These are phyloP conservation scores for Lithodes maja DNA, from an alignment of 2,888 invertebrate species.

Conservation along the genomic window DNA sequence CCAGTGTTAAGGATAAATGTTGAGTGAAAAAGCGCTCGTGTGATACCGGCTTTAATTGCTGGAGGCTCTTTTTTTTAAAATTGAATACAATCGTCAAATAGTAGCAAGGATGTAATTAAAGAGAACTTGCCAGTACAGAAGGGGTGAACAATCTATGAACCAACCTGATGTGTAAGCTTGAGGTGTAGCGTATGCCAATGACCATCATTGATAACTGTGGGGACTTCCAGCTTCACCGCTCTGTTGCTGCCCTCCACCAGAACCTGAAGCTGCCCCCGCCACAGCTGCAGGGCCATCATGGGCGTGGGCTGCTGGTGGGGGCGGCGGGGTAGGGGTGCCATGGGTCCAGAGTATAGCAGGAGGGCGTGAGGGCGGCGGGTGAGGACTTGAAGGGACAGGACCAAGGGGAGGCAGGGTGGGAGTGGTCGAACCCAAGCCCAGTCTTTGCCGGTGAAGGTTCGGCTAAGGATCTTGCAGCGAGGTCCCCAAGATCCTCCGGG, in stretches of 20 bases:
- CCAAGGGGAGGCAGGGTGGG: constrained; percentile 58
- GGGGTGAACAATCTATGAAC: neutral
- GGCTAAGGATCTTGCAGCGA: constrained; percentile 51
- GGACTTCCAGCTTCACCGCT: constrained; percentile 36
- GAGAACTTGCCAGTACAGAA: no score
- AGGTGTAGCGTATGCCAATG: constrained; percentile 52
- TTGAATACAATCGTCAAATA: no score
- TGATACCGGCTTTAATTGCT: no score
- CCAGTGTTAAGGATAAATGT: no score
- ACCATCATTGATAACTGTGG: constrained; percentile 36
- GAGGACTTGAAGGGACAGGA: constrained; percentile 61
- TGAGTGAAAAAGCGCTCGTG: no score
- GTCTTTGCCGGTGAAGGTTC: constrained; percentile 54
- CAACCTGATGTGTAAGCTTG: constrained; percentile 48
- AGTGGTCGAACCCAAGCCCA: constrained; percentile 66
- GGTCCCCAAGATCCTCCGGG: constrained; percentile 55
- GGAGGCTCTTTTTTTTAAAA: no score
- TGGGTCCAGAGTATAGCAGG: constrained; percentile 48
- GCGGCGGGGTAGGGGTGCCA: constrained; percentile 23
- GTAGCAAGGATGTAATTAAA: no score
- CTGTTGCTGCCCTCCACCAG: constrained; percentile 41
- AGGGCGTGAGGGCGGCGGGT: constrained; percentile 58
- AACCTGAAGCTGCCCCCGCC: constrained; percentile 46
- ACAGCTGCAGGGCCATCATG: constrained; percentile 52
- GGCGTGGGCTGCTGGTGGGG: constrained; percentile 25